Percentiles rank a stretch among this genome's conserved stretches.
phyloP scores from a whole-genome alignment of 2,797 vertebrate species.

The Australoheros facetus region DNA sequence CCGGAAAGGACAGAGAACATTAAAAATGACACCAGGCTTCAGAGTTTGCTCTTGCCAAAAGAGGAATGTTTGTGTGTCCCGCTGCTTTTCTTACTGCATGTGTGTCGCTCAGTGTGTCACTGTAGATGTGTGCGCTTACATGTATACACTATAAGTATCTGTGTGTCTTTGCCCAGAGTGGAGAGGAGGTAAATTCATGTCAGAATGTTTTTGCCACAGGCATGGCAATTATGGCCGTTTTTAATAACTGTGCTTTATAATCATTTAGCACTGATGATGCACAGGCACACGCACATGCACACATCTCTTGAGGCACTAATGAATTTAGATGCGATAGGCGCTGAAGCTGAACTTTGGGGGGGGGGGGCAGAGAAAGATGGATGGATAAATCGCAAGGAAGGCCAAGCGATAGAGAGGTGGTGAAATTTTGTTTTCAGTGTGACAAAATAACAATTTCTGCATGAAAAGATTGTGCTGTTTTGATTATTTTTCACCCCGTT shows the following conservation, averaged over 20 bases:
- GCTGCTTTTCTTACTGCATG: slow-evolving; percentile 2
- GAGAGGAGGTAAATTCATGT: slow-evolving; percentile 74
- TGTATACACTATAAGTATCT: slow-evolving; percentile 15
- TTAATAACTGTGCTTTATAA: slow-evolving; percentile 82
- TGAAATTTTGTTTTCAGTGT: slow-evolving; percentile 50
- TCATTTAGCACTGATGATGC: slow-evolving; percentile 74
- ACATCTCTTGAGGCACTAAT: slow-evolving; percentile 72
- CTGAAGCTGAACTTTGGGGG: slow-evolving; percentile 72
- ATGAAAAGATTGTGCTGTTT: slow-evolving; percentile 21
- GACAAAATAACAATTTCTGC: slow-evolving; percentile 51
- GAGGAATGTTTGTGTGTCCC: slow-evolving; percentile 41
- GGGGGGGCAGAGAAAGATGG: slow-evolving; percentile 44
- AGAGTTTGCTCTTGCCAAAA: slow-evolving; percentile 72
- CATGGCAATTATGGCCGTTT: slow-evolving; percentile 76
- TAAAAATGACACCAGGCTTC: slow-evolving; percentile 58
- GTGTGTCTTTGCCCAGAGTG: slow-evolving; percentile 63
- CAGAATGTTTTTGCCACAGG: slow-evolving; percentile 75
- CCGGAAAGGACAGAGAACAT: slow-evolving; percentile 49
- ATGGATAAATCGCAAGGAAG: slow-evolving; percentile 59
- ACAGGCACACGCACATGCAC: slow-evolving; percentile 12
- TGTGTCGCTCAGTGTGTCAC: neutral
- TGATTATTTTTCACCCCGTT: slow-evolving; percentile 38
- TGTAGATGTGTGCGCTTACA: slow-evolving; percentile 15
- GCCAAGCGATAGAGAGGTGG: slow-evolving; percentile 49
- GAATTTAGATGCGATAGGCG: slow-evolving; percentile 80